Percentiles rank a stretch among this genome's conserved stretches.
These are phyloP conservation scores for Dolichotis patagonum DNA, from an alignment of 2,113 vertebrate genomes.

Conservation along the genomic window DNA sequence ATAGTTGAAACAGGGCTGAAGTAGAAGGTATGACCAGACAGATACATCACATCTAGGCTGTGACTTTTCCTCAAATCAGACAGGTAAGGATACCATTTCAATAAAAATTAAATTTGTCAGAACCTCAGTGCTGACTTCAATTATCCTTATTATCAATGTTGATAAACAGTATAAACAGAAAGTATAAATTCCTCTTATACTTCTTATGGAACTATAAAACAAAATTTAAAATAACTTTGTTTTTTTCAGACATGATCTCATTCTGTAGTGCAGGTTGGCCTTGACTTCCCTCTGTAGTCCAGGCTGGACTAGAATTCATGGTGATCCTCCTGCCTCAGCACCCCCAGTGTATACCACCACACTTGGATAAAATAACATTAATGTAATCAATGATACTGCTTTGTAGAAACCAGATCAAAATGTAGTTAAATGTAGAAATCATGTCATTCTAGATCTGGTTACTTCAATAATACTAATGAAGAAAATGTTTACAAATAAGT, in stretches of 20 bases:
- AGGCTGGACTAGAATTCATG: no score
- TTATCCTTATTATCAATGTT: neutral
- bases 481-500: neutral
- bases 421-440: neutral
- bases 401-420: constrained; percentile 9
- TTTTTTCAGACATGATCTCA: neutral
- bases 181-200: neutral
- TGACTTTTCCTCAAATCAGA: constrained; percentile 26
- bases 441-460: neutral
- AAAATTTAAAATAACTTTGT: neutral
- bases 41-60: neutral
- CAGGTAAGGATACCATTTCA: neutral
- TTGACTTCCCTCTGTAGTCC: no score
- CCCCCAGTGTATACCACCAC: no score
- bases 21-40: neutral
- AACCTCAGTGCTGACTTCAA: neutral
- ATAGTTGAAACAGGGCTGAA: neutral
- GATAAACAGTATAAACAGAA: constrained; percentile 3
- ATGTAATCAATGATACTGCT: neutral
- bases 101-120: neutral
- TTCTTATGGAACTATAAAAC: neutral
- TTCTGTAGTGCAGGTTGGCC: neutral
- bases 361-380: no score
- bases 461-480: constrained; percentile 28
- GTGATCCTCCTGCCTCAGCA: no score